Base-by-base conservation (phyloP, 2,113 vertebrate genomes). In the Oryzias celebensis region DNA sequence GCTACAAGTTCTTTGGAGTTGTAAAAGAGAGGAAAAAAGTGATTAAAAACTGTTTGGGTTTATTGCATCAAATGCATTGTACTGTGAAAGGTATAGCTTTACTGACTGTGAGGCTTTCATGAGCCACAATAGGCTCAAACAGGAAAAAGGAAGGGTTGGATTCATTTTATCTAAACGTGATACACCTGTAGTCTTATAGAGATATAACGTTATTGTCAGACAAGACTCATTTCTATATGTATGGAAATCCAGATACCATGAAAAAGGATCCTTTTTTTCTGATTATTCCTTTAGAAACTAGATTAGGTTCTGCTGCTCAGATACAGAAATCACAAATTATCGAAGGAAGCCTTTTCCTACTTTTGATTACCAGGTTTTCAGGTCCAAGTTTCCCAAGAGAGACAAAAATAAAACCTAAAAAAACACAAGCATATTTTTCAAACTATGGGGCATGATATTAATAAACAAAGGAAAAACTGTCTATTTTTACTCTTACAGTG, bases 111-210 rank as follows among this genome's bases (percentile, higher is more conserved):
- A 56, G 72, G 43, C 42, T 66, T 77, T 64, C 26, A 23, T 18
- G 22, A 70, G 58, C 77, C 73, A 74, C 62, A 62, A 60, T 41
- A 23, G 23, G 68, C 56, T 68, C 42, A 6, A 42, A 62, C 58
- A 59, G 59, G 23, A 62, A 44, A 17, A 49, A 26, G 45, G 26
- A 48, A 58, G 46, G n/a, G 23, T 22, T 28, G 16, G 26, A 52
- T 67, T 74, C 70, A 62, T 43, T 52, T 72, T 62, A 59, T 52
- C 48, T 49, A 18, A 4, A 50, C 50, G 46, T 81, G 72, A 78
- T 67, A 31, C 16, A n/a, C 54, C 60, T 65, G 65, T 78, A 76
- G 68, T 24, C 18, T 82, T 84, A 81, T 63, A 68, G 54, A 65
- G 42, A 22, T 62, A 60, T 44, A 42, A 53, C 64, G 52, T 63